Conservation (phyloP, 1,140 invertebrate species). For the Diprion similis region DNA sequence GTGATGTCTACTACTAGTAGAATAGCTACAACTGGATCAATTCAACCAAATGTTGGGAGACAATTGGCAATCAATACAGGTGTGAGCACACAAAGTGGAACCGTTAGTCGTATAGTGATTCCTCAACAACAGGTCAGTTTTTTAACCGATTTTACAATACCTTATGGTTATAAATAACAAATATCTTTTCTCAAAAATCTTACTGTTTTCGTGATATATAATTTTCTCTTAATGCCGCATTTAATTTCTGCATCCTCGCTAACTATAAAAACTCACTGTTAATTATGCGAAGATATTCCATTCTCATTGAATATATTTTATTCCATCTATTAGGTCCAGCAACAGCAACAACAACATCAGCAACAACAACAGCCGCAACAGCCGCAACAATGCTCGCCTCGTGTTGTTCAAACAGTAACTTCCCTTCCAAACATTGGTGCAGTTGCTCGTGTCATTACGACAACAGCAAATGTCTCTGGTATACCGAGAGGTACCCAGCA, state of each 20-base stretch:
- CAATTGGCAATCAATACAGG: constrained; percentile 53
- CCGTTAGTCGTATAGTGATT: constrained; percentile 55
- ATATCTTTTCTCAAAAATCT: neutral
- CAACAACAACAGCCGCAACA: constrained; percentile 36
- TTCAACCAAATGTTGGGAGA: constrained; percentile 47
- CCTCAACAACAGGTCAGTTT: constrained; percentile 48
- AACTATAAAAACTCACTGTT: too few species aligned
- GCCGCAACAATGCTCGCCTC: constrained; percentile 36
- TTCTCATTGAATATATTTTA: neutral
- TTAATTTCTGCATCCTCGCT: too few species aligned
- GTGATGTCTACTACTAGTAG: constrained; percentile 51
- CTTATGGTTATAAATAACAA: neutral
- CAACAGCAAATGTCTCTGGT: constrained; percentile 47
- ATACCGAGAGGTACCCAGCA: constrained; percentile 48
- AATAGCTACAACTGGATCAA: constrained; percentile 49
- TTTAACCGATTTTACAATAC: neutral
- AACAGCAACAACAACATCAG: constrained; percentile 39
- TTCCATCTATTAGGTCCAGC: constrained; percentile 38
- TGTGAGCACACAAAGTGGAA: constrained; percentile 40
- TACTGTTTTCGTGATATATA: too few species aligned
- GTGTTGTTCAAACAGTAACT: constrained; percentile 56
- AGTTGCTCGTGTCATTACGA: constrained; percentile 51
- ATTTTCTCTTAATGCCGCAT: too few species aligned
- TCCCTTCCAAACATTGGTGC: constrained; percentile 50
- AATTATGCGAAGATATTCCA: too few species aligned